phyloP scores from a whole-genome alignment of 1,140 invertebrate species.

The Dermatophagoides farinae region DNA sequence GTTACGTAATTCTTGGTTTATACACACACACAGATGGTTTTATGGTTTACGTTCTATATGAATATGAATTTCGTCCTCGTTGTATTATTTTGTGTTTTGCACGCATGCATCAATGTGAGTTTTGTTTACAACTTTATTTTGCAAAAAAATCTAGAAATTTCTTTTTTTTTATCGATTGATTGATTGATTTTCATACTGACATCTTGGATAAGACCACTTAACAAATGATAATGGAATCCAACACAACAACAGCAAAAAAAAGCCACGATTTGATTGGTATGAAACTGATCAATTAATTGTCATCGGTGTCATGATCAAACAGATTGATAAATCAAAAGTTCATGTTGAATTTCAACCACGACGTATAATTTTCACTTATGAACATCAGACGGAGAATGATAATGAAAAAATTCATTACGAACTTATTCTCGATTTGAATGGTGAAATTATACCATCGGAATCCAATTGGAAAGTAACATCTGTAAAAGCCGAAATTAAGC shows the following conservation, averaged over 20 bases:
- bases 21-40: too few species aligned
- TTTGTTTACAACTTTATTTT: too few species aligned
- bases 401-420: background rate
- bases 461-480: background rate
- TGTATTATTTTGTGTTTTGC: too few species aligned
- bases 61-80: too few species aligned
- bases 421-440: background rate
- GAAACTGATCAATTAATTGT: background rate
- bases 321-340: background rate
- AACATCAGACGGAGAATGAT: background rate
- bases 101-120: too few species aligned
- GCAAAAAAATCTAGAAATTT: too few species aligned
- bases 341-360: background rate
- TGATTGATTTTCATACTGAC: too few species aligned
- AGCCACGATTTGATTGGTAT: constrained; percentile 2
- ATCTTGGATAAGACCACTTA: too few species aligned
- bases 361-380: background rate
- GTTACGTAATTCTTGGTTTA: too few species aligned
- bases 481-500: background rate
- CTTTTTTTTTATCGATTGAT: too few species aligned
- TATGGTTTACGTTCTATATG: too few species aligned
- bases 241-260: background rate
- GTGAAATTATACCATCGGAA: background rate
- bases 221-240: background rate
- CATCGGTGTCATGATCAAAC: background rate